Evolutionary conservation across 2,113 vertebrate species (phyloP).

Genomic region (Myrmophylax atrothorax): DNA sequence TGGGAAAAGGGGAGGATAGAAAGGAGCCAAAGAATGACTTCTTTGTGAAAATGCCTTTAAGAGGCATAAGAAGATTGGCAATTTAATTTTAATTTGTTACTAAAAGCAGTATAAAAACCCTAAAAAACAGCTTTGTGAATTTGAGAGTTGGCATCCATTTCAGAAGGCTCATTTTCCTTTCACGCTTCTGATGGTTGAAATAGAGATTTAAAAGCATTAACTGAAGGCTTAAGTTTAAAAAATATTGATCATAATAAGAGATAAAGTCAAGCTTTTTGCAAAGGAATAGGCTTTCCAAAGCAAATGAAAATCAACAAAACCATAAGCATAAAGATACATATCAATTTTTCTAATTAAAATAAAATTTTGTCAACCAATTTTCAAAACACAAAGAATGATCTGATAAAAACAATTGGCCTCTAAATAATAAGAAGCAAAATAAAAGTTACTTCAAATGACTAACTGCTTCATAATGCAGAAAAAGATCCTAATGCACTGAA

Average conservation of each 20-base stretch:
- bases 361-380: background rate
- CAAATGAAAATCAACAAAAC: background rate
- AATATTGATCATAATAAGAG: background rate
- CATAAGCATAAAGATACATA: background rate
- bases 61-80: background rate
- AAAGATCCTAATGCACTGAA: background rate
- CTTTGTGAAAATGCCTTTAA: background rate
- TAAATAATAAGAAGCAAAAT: background rate
- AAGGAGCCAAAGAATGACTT: background rate
- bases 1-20: fast-evolving
- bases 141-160: background rate
- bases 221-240: background rate
- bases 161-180: background rate
- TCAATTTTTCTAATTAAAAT: background rate
- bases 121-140: background rate
- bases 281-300: background rate
- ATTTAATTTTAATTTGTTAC: background rate
- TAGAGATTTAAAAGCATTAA: background rate
- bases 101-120: background rate
- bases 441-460: background rate
- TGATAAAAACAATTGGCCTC: background rate
- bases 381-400: background rate
- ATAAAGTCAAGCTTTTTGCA: background rate
- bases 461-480: background rate
- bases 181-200: background rate